Evolutionary conservation across 2,888 invertebrate genomes (phyloP), one percentile per base, ranked within the genome.

Genomic region (Leptogaster cylindrica): DNA sequence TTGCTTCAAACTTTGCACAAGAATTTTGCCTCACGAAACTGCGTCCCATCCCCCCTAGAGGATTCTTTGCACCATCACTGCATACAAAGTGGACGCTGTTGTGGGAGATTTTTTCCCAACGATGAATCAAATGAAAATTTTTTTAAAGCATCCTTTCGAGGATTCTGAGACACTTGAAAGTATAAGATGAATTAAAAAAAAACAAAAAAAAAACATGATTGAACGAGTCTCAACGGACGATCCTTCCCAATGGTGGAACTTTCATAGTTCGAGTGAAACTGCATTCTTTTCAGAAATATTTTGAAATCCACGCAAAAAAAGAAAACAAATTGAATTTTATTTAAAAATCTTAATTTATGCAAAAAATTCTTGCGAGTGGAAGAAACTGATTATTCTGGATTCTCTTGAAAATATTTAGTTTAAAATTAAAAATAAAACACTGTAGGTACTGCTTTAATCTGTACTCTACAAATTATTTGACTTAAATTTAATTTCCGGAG

Each of bases 1-100:
- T 55, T 55, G 55, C 55, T 55, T 55, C 36, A 33, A 20, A 55
- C 20, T 55, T 55, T 55, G 55, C 39, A 20, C 39, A 36, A 55
- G 23, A 55, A 25, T 55, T 55, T 55, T 55, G 23, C 55, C 55
- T 36, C 55, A 55, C 36, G 25, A 46, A 7, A 31, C 7, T 23
- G 39, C 36, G 0, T 27, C 51, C 46, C 12, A n/a, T 44, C n/a
- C 27, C 31, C 7, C 3, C 7, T 1, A 20, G 36, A 27, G 16
- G 39, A 44, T 16, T 18, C 44, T 25, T 44, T 44, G 61, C 61
- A 61, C 44, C n/a, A 61, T 12, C 14, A 27, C 28, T 44, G 12
- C 28, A 41, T 39, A 36, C 5, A 23, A 61, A 28, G 20, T 61
- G 61, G 20, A 16, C 61, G 61, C 44, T 61, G 61, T 44, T 28